phyloP scores from a whole-genome alignment of 2,797 vertebrate genomes.

The Orestias chungarensis region DNA sequence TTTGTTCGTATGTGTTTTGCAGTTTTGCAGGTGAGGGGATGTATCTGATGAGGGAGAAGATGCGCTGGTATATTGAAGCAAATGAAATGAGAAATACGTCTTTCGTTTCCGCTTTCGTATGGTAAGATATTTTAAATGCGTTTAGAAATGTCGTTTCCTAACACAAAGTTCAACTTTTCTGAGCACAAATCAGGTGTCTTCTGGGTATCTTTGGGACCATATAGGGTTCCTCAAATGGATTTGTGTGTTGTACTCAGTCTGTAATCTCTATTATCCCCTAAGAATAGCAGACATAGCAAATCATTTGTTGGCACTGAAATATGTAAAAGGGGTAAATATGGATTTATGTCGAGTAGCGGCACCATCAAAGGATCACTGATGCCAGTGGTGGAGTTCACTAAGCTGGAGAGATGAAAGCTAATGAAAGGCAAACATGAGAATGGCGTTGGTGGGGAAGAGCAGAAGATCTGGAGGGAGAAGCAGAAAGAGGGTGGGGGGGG shows the following conservation, averaged over 20 bases:
- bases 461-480: conserved; percentile 41
- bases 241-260: conserved; percentile 28
- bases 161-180: conserved; percentile 24
- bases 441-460: conserved; percentile 53
- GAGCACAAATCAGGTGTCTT: conserved; percentile 36
- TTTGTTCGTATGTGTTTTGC: conserved; percentile 20
- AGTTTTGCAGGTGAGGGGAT: conserved; percentile 31
- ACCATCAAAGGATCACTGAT: conserved; percentile 78
- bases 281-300: conserved; percentile 65
- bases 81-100: conserved; percentile 49
- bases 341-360: conserved; percentile 75
- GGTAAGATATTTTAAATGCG: conserved; percentile 42
- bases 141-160: conserved; percentile 26
- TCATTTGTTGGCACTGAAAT: conserved; percentile 75
- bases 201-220: conserved; percentile 20
- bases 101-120: conserved; percentile 52
- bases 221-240: conserved; percentile 8
- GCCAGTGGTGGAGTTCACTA: conserved; percentile 82
- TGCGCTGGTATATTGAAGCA: conserved; percentile 55
- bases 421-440: conserved; percentile 82
- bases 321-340: conserved; percentile 77
- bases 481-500: conserved; percentile 19
- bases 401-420: conserved; percentile 82
- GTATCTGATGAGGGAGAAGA: conserved; percentile 49
- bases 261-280: conserved; percentile 33